These are phyloP conservation scores for Mercenaria mercenaria DNA, from an alignment of 1,140 invertebrate genomes.

Conservation along the genomic window DNA sequence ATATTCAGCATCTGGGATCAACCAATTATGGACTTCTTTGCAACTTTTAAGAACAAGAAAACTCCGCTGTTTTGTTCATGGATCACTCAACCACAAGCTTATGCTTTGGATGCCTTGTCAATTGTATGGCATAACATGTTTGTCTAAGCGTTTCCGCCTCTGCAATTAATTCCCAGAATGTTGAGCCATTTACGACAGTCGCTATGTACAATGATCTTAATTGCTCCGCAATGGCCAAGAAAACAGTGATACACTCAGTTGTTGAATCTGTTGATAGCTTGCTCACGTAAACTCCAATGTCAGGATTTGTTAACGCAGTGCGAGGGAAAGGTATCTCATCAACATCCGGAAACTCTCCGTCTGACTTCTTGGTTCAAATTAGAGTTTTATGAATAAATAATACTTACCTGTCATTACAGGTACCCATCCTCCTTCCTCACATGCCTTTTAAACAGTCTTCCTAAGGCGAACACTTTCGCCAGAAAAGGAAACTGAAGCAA, in stretches of 20 bases:
- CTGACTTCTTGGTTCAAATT: too few relatives aligned
- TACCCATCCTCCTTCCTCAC: too few relatives aligned
- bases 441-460: too few relatives aligned
- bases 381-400: too few relatives aligned
- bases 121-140: too few relatives aligned
- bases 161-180: not conserved
- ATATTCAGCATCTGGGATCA: conserved; percentile 35
- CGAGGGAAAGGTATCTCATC: not conserved
- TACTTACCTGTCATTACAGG: too few relatives aligned
- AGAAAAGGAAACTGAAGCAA: too few relatives aligned
- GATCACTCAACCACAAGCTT: conserved; percentile 56
- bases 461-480: too few relatives aligned
- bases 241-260: not conserved
- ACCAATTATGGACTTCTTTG: conserved; percentile 62
- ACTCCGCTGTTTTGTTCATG: conserved; percentile 60
- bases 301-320: conserved; percentile 17
- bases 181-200: conserved; percentile 21
- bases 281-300: not conserved
- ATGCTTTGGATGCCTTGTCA: conserved; percentile 61
- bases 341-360: too few relatives aligned
- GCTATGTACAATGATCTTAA: conserved; percentile 42
- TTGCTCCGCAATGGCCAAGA: conserved; percentile 52
- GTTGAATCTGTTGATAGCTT: too few relatives aligned
- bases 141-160: conserved; percentile 50
- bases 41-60: conserved; percentile 32